Conservation (phyloP, 30 jellyfish, hydroid and myxozoan species). For the Aurelia coerulea region DNA sequence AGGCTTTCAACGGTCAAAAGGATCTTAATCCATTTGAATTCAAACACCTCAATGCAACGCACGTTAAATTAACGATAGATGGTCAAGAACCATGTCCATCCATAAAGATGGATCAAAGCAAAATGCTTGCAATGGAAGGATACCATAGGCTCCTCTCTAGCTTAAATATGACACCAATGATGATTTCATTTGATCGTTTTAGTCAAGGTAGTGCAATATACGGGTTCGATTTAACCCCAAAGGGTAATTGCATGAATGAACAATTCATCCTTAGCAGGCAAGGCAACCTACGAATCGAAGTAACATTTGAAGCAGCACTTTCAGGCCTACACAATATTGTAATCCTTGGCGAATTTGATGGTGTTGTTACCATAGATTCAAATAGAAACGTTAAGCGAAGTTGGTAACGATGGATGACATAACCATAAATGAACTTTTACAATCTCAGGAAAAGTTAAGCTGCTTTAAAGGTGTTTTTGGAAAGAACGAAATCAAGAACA, state of each 20-base stretch:
- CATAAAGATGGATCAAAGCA: neutral
- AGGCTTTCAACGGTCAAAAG: conserved; percentile 12
- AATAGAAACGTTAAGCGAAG: neutral
- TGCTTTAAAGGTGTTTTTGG: conserved; percentile 7
- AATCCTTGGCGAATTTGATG: conserved; percentile 16
- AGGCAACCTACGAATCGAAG: neutral
- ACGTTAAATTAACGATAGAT: neutral
- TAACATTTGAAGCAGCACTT: neutral
- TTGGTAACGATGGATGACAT: conserved; percentile 34
- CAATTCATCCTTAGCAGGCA: too few relatives aligned
- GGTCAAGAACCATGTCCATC: conserved; percentile 14
- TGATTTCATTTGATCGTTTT: neutral
- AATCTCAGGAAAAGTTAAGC: neutral
- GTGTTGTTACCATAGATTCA: neutral
- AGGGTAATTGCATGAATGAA: too few relatives aligned
- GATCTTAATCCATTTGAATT: conserved; percentile 40
- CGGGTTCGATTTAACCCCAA: conserved; percentile 31
- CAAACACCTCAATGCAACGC: neutral
- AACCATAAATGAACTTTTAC: neutral
- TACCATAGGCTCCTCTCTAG: conserved; percentile 7
- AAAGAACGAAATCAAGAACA: conserved; percentile 1
- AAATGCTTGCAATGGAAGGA: neutral
- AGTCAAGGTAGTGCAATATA: conserved; percentile 21
- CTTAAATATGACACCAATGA: neutral
- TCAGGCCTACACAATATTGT: neutral